Conservation (phyloP, 2,888 invertebrate genomes). For the Acanthopleura granulata region DNA sequence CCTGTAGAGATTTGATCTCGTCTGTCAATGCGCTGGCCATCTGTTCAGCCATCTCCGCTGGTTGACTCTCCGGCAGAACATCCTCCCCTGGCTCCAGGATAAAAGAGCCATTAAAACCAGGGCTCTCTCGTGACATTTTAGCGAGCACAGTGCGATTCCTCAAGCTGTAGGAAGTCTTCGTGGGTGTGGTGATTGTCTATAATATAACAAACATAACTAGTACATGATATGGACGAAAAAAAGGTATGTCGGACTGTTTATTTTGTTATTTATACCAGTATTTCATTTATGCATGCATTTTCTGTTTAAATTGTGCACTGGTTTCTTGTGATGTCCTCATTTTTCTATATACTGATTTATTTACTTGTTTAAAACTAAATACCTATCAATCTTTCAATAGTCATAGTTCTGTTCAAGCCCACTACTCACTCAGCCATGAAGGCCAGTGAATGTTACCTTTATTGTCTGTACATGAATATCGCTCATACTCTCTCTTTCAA, state of each 20-base stretch:
- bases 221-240: no score
- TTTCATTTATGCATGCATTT: no score
- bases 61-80: conserved; percentile 3
- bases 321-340: no score
- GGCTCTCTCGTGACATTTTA: background rate
- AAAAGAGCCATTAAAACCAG: background rate
- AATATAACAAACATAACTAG: no score
- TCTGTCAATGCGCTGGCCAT: conserved; percentile 47
- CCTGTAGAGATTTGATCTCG: conserved; percentile 53
- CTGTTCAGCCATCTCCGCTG: conserved; percentile 6
- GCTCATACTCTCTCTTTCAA: conserved; percentile 53
- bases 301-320: no score
- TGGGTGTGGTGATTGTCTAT: conserved; percentile 61
- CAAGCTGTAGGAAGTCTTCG: conserved; percentile 45
- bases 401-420: no score
- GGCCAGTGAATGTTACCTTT: conserved; percentile 38
- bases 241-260: no score
- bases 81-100: conserved; percentile 10
- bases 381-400: no score
- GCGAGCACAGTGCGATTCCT: conserved; percentile 42
- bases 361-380: no score
- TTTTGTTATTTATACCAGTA: no score
- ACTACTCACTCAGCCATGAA: background rate
- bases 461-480: conserved; percentile 60
- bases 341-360: no score